Conservation (phyloP, 2,113 vertebrate species). For the Sinocyclocheilus grahami region DNA sequence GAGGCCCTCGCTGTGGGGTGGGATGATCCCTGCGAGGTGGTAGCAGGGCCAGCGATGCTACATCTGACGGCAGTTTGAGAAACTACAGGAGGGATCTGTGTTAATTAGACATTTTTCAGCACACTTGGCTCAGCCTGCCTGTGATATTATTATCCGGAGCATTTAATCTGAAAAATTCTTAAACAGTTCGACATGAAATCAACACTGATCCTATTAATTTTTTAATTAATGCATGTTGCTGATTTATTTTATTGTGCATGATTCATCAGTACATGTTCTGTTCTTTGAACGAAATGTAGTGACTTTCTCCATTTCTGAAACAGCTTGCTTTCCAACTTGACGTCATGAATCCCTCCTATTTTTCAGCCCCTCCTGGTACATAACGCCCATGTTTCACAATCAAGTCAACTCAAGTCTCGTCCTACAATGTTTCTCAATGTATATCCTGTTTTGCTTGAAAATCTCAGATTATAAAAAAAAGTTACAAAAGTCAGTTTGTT, state of each 20-base stretch:
- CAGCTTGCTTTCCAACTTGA: too few species aligned
- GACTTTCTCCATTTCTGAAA: background rate
- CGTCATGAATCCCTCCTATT: too few species aligned
- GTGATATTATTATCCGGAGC: constrained; percentile 27
- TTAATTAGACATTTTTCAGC: constrained; percentile 58
- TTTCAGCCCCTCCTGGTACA: too few species aligned
- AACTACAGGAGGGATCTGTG: constrained; percentile 58
- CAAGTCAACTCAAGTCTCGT: too few species aligned
- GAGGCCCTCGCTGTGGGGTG: constrained; percentile 42
- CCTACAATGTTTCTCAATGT: too few species aligned
- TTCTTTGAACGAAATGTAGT: background rate
- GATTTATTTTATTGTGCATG: background rate
- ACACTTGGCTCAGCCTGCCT: constrained; percentile 50
- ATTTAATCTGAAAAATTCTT: constrained; percentile 10
- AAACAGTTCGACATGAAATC: background rate
- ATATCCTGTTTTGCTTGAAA: too few species aligned
- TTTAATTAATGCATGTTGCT: background rate
- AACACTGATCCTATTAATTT: background rate
- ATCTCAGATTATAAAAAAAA: too few species aligned
- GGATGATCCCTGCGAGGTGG: constrained; percentile 56
- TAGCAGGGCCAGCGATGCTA: constrained; percentile 44
- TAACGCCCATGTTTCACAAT: too few species aligned
- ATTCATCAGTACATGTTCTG: background rate
- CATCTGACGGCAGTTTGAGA: constrained; percentile 57
- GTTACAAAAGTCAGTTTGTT: too few species aligned